These are phyloP conservation scores for Apaloderma vittatum DNA, from an alignment of 2,113 vertebrate genomes.

Conservation along the genomic window DNA sequence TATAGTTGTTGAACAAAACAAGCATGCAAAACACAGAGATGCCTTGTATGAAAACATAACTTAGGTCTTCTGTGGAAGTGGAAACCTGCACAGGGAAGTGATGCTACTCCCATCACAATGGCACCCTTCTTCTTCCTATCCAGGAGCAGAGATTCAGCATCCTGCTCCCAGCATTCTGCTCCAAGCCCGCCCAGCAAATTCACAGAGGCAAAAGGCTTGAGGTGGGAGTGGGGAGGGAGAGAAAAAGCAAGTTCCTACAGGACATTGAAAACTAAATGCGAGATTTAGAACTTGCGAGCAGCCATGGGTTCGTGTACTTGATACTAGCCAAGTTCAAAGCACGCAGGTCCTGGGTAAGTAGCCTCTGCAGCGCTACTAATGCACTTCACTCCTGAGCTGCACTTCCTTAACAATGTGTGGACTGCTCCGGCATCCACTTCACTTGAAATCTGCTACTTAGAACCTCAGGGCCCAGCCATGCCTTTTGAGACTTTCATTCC, in stretches of 20 bases:
- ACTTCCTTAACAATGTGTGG: background rate
- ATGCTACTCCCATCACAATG: rapidly evolving
- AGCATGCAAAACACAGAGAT: background rate
- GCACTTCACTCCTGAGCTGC: background rate
- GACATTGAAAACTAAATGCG: background rate
- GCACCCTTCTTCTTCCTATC: background rate
- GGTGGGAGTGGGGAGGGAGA: background rate
- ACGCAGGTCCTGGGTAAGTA: background rate
- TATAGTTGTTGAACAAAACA: background rate
- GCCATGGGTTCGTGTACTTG: background rate
- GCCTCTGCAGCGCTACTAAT: background rate
- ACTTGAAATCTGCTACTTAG: background rate
- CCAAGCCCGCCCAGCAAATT: background rate
- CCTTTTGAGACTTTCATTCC: background rate
- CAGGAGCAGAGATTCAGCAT: background rate
- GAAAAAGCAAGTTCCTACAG: background rate
- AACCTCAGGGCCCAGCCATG: background rate
- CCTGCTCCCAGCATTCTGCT: background rate
- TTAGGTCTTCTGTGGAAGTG: background rate
- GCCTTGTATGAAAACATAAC: background rate
- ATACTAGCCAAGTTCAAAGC: background rate
- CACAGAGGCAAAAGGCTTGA: background rate
- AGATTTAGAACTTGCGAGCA: background rate
- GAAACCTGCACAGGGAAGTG: background rate
- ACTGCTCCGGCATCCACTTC: background rate